phyloP scores from a whole-genome alignment of 2,888 invertebrate species.

The Entomobrya proxima region DNA sequence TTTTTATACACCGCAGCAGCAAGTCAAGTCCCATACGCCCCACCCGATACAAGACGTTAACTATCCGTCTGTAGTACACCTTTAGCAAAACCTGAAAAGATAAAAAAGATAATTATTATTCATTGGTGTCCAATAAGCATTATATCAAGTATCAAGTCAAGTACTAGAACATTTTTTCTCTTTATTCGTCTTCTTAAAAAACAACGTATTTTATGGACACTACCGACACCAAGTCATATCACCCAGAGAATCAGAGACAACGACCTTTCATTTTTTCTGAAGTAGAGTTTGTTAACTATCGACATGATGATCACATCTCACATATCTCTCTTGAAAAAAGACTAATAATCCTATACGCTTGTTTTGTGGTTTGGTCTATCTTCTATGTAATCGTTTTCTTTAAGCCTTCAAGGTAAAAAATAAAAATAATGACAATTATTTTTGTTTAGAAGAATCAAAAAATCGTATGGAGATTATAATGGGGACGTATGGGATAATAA shows the following conservation, averaged over 20 bases:
- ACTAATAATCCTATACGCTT: neutral
- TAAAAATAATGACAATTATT: slow-evolving; percentile 20
- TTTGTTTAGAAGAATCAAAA: slow-evolving; percentile 12
- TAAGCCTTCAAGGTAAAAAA: slow-evolving; percentile 38
- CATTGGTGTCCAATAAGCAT: slow-evolving; percentile 17
- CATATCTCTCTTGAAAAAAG: neutral
- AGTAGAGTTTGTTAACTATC: neutral
- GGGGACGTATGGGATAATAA: neutral
- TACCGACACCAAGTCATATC: neutral
- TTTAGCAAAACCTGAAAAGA: neutral
- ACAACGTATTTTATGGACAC: neutral
- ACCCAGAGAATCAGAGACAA: slow-evolving; percentile 9
- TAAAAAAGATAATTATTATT: slow-evolving; percentile 1
- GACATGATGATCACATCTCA: too few relatives aligned
- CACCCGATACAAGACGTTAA: too few relatives aligned
- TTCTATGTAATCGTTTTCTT: neutral
- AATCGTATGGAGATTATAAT: neutral
- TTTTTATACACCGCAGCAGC: slow-evolving; percentile 59
- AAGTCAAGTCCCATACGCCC: slow-evolving; percentile 47
- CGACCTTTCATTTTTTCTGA: slow-evolving; percentile 45
- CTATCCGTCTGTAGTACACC: too few relatives aligned
- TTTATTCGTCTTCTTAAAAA: neutral
- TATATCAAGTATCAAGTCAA: too few relatives aligned
- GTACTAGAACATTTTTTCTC: slow-evolving; percentile 16
- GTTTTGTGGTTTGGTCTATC: neutral